Base-by-base conservation (phyloP, 2,113 vertebrate genomes). In the Archilochus colubris region DNA sequence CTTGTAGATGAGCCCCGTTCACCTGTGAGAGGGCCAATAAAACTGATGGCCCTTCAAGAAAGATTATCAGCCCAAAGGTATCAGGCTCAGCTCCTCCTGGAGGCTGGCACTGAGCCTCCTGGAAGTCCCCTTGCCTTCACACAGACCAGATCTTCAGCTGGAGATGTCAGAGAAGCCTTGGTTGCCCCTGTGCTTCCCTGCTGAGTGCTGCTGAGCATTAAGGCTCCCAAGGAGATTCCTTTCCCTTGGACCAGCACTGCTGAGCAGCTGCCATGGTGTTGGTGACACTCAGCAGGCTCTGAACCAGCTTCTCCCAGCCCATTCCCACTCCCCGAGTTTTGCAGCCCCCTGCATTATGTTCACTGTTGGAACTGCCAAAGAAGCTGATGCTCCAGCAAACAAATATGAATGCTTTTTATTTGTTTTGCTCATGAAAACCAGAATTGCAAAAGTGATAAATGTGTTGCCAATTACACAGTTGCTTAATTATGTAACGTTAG, bases 401-500 rank as follows among this genome's bases (percentile, higher is more conserved):
- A 93, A 96, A 96, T 82, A 87, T 13, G 88, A 92, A 87, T 57
- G 67, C 53, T 81, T 93, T 88, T 80, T 93, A 87, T 91, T 95
- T 85, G 82, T 93, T 84, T 96, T 83, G 9, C 82, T 90, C 54
- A 51, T 40, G 69, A 70, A 89, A 92, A 96, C 63, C 86, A 92
- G 95, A 87, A 63, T 14, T 87, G 82, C 80, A 94, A 80, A 90
- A 96, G 91, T 96, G 95, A 96, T 95, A 89, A 97, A 97, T 96
- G 94, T 92, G 89, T 84, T 96, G 96, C 93, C 95, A 97, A 91
- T 97, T 96, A 96, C 91, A 96, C 96, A 96, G 94, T 96, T 94
- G 95, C 91, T 96, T 97, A 96, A 96, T 97, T 97, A 95, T 79
- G 88, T 95, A 92, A 96, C 54, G 22, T 96, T 86, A 89, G 82